A percentile compares a stretch with the other conserved stretches of the same genome.
phyloP scores from a whole-genome alignment of 2,888 invertebrate genomes.

The Papilio elwesi region DNA sequence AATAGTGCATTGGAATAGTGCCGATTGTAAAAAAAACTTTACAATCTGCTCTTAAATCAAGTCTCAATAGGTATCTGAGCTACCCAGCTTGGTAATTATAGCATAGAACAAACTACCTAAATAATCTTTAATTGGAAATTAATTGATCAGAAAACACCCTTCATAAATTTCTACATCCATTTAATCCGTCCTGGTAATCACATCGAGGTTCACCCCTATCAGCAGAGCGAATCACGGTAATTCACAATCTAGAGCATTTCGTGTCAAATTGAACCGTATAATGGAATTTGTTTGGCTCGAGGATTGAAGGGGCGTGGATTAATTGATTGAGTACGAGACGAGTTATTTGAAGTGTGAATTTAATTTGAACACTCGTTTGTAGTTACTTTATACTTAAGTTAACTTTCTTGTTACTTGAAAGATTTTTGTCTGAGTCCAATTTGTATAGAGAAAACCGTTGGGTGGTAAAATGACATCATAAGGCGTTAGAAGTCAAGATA shows the following conservation, averaged over 20 bases:
- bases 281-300: constrained; percentile 33
- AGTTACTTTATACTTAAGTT: not conserved
- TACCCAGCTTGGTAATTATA: constrained; percentile 8
- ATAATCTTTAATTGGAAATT: constrained; percentile 28
- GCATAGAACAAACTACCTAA: not conserved
- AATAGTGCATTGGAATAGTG: too few relatives aligned
- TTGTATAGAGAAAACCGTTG: not conserved
- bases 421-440: too few relatives aligned
- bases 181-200: constrained; percentile 34
- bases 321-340: constrained; percentile 20
- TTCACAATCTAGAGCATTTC: constrained; percentile 37
- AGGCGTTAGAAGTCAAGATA: too few relatives aligned
- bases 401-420: not conserved
- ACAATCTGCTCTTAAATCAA: too few relatives aligned
- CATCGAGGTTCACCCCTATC: constrained; percentile 27
- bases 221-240: constrained; percentile 32
- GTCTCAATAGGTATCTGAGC: not conserved
- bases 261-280: constrained; percentile 38
- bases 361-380: constrained; percentile 17
- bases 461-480: not conserved
- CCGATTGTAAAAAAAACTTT: too few relatives aligned
- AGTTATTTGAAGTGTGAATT: constrained; percentile 27
- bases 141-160: constrained; percentile 35
- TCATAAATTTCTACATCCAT: constrained; percentile 31
- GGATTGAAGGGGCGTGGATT: constrained; percentile 27